Percentiles rank a stretch among this genome's conserved stretches.
Conservation (phyloP, 1,140 invertebrate genomes). For the Trypoxylus dichotomus region DNA sequence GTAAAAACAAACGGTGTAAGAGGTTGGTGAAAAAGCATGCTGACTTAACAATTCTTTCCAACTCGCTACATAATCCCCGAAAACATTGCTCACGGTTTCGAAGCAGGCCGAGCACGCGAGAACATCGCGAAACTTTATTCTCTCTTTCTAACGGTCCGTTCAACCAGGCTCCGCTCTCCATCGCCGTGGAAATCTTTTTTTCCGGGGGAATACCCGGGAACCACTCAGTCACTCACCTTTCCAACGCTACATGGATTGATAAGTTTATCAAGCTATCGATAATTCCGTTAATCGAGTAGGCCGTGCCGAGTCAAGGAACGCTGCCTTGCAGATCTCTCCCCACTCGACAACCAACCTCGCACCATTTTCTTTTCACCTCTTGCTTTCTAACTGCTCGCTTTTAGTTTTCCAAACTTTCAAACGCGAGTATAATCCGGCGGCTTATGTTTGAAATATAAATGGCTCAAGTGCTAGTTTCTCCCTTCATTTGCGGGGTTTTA, state of each 20-base stretch:
- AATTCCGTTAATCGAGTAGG: constrained; percentile 35
- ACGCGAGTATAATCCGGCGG: constrained; percentile 14
- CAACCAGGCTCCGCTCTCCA: not conserved
- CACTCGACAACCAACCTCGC: not conserved
- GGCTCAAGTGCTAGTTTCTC: not conserved
- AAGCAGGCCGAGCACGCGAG: constrained; percentile 35
- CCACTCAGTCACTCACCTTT: not conserved
- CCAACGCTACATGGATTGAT: constrained; percentile 27
- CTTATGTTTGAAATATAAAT: constrained; percentile 29
- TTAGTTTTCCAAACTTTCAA: constrained; percentile 27
- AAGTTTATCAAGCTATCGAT: constrained; percentile 37
- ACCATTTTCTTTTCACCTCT: not conserved
- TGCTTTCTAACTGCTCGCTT: not conserved
- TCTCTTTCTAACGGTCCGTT: not conserved
- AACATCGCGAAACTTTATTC: constrained; percentile 25
- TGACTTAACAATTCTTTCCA: constrained; percentile 43
- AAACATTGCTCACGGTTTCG: constrained; percentile 40
- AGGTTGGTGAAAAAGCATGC: constrained; percentile 39
- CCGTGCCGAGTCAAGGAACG: not conserved
- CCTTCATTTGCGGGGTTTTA: not conserved
- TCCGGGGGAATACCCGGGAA: constrained; percentile 17
- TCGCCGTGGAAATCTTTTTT: constrained; percentile 26
- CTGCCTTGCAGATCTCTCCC: not conserved
- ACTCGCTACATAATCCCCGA: constrained; percentile 43
- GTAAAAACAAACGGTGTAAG: not conserved